Base-by-base conservation (phyloP, 2,797 vertebrate species). In the Xiphophorus birchmanni region DNA sequence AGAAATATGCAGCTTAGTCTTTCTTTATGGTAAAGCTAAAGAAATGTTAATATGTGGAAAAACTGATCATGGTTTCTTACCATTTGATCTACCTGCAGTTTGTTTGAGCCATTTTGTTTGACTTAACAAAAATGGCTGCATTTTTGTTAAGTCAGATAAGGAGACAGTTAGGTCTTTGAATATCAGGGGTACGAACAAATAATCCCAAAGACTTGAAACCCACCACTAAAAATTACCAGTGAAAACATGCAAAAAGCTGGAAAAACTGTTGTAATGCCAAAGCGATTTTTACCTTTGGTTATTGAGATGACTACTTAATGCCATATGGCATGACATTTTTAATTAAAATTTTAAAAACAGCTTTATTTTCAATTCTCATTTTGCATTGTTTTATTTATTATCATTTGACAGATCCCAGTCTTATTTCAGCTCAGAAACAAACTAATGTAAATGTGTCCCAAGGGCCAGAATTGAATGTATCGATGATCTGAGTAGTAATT, bases 21-120 rank as follows among this genome's bases (percentile, higher is more conserved):
- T 44, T 54, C 52, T 76, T 83, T 47, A 69, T 29, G 6, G 60
- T 6, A 60, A 52, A 74, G 77, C 40, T 26, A 65, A 63, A 81
- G 78, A 82, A 42, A 48, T 4, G 37, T 50, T 9, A 82, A 71
- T 75, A 40, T 56, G 1, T 15, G 13, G 26, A 48, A 75, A n/a
- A 76, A n/a, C 17, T 42, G 13, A 78, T n/a, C 77, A 79, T 71
- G 2, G 56, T 40, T 78, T 6, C 29, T 71, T 67, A 10, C 32
- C 32, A 32, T 32, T 32, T 32, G 32, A 32, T 32, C 83, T 74
- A 23, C 65, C 79, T 40, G 74, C 40, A 56, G 37, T 74, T 80
- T 32, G 32, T 32, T 32, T 32, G 32, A 32, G 32, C 32, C 32
- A 32, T 32, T 32, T 32, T 32, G 32, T 32, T 32, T 32, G 32